Percentiles rank a stretch among this genome's conserved stretches.
Conservation (phyloP, 2,797 vertebrate genomes). For the Eulemur coronatus region DNA sequence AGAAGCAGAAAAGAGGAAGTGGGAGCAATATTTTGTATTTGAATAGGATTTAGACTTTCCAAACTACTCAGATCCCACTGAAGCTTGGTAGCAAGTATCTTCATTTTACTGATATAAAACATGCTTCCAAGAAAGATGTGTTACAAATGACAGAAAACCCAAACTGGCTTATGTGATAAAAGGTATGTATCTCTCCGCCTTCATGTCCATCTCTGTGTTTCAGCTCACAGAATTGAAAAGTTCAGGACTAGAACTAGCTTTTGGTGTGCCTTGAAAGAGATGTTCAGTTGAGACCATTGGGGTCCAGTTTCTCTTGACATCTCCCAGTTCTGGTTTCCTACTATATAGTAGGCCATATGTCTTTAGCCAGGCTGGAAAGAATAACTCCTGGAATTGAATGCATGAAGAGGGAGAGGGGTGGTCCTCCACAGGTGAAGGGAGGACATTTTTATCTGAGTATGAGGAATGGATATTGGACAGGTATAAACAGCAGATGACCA, state of each 20-base stretch:
- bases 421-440: neutral
- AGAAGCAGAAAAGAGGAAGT: conserved; percentile 38
- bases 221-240: conserved; percentile 11
- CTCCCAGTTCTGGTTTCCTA: neutral
- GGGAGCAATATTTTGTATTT: conserved; percentile 24
- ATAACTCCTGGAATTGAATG: neutral
- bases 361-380: neutral
- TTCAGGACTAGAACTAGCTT: neutral
- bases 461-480: neutral
- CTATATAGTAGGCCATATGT: neutral
- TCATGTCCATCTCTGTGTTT: neutral
- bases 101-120: conserved; percentile 35
- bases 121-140: neutral
- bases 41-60: conserved; percentile 2
- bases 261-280: neutral
- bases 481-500: neutral
- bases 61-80: neutral
- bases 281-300: neutral
- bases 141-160: neutral
- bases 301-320: neutral
- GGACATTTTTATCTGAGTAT: neutral
- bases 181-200: neutral
- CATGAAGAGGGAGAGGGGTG: neutral
- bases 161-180: neutral
- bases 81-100: neutral